Conservation (phyloP, 2,888 invertebrate species). For the Sclerodermus sp. region DNA sequence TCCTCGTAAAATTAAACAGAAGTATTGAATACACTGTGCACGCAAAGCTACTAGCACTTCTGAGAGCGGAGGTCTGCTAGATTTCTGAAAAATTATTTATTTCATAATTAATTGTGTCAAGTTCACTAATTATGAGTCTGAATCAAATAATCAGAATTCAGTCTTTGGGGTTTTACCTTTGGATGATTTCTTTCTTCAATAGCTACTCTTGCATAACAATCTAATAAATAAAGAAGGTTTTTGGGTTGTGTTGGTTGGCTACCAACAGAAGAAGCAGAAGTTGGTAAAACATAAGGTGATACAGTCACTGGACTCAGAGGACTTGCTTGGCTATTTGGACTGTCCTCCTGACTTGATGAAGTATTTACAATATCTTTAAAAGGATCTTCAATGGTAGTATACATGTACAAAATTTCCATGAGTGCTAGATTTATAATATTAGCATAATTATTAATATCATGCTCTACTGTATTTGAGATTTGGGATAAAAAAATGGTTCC, state of each 20-base stretch:
- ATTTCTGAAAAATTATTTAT: slow-evolving; percentile 59
- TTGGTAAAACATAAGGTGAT: slow-evolving; percentile 57
- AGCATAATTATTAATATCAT: slow-evolving; percentile 30
- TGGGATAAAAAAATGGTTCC: slow-evolving; percentile 59
- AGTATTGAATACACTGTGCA: slow-evolving; percentile 66
- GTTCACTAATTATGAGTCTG: too few species aligned
- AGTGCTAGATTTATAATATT: slow-evolving; percentile 62
- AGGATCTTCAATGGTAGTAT: slow-evolving; percentile 63
- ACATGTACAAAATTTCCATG: slow-evolving; percentile 67
- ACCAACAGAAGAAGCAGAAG: slow-evolving; percentile 51
- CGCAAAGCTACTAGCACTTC: slow-evolving; percentile 64
- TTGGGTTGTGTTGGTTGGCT: slow-evolving; percentile 53
- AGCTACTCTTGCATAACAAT: slow-evolving; percentile 72
- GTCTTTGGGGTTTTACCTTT: too few species aligned
- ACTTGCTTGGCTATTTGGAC: slow-evolving; percentile 56
- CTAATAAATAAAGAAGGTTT: slow-evolving; percentile 61
- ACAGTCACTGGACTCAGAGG: slow-evolving; percentile 55
- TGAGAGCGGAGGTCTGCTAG: slow-evolving; percentile 73
- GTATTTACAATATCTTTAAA: slow-evolving; percentile 61
- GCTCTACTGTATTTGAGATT: slow-evolving; percentile 48
- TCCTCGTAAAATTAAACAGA: slow-evolving; percentile 64
- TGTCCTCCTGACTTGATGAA: slow-evolving; percentile 52
- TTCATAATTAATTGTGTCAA: too few species aligned
- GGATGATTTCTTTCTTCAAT: slow-evolving; percentile 75
- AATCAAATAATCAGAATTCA: too few species aligned